These are phyloP conservation scores for Bubalus kerabau DNA, from an alignment of 2,113 vertebrate species.

Conservation along the genomic window DNA sequence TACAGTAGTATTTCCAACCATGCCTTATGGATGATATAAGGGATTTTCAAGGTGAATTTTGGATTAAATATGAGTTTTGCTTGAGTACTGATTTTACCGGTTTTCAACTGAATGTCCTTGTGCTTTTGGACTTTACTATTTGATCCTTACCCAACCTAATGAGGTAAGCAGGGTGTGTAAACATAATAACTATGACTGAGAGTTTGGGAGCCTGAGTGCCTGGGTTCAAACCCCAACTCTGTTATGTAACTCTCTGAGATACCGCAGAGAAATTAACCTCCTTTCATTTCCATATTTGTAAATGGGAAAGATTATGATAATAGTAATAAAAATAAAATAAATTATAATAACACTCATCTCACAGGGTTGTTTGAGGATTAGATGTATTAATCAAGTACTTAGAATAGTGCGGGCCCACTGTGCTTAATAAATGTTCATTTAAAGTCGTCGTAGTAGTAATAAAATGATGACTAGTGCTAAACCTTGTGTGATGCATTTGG, in stretches of 20 bases:
- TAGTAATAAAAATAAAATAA: background rate
- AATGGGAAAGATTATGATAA: background rate
- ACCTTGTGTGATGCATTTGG: too few species aligned
- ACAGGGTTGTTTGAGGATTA: background rate
- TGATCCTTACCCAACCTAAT: background rate
- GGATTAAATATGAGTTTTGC: background rate
- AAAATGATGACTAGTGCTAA: too few species aligned
- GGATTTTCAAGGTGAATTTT: background rate
- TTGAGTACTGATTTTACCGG: background rate
- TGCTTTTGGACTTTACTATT: background rate
- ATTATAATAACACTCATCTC: background rate
- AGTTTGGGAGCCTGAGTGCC: background rate
- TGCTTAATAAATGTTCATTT: background rate
- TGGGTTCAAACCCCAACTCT: background rate
- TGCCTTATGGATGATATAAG: background rate
- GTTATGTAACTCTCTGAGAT: background rate
- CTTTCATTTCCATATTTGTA: background rate
- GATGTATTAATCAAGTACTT: background rate
- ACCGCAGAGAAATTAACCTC: background rate
- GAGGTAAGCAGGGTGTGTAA: background rate
- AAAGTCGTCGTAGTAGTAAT: background rate
- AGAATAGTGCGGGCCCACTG: background rate
- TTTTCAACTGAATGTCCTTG: background rate
- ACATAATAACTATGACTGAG: background rate
- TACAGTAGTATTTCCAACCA: too few species aligned